These are phyloP conservation scores for Paedocypris sp. DNA, from an alignment of 2,113 vertebrate species.

Conservation along the genomic window DNA sequence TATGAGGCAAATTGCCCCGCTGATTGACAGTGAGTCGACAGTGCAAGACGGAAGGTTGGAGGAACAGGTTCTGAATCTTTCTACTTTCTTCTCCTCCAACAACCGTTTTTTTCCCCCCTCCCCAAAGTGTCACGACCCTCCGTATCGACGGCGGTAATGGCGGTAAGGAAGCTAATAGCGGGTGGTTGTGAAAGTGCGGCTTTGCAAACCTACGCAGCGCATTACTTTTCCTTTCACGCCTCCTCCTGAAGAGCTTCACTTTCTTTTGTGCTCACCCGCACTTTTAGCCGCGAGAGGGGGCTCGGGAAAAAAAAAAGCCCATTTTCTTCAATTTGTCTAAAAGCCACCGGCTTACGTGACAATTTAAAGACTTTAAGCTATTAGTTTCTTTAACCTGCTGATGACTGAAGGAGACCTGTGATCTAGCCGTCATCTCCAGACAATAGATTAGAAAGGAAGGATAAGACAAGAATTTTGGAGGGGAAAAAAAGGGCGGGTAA, in stretches of 20 bases:
- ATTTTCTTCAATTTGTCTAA: slow-evolving; percentile 73
- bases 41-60: slow-evolving; percentile 20
- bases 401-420: slow-evolving; percentile 43
- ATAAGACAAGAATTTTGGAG: background rate
- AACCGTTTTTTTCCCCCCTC: slow-evolving; percentile 39
- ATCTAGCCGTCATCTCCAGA: slow-evolving; percentile 48
- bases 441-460: slow-evolving; percentile 10
- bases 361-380: slow-evolving; percentile 59
- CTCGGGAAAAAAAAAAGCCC: slow-evolving; percentile 57
- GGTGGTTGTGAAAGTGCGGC: slow-evolving; percentile 62
- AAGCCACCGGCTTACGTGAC: slow-evolving; percentile 66
- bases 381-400: slow-evolving; percentile 62
- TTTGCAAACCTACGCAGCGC: slow-evolving; percentile 45
- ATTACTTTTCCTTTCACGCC: slow-evolving; percentile 65
- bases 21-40: slow-evolving; percentile 42
- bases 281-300: slow-evolving; percentile 49
- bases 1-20: slow-evolving; percentile 55
- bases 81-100: slow-evolving; percentile 36
- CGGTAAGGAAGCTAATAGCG: slow-evolving; percentile 68
- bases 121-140: slow-evolving; percentile 54
- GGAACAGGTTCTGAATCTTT: slow-evolving; percentile 40
- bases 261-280: slow-evolving; percentile 59
- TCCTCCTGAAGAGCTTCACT: slow-evolving; percentile 55
- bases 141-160: slow-evolving; percentile 60
- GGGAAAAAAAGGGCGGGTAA: slow-evolving; percentile 14